Evolutionary conservation across 1,140 invertebrate species (phyloP).

Genomic region (Maniola jurtina): DNA sequence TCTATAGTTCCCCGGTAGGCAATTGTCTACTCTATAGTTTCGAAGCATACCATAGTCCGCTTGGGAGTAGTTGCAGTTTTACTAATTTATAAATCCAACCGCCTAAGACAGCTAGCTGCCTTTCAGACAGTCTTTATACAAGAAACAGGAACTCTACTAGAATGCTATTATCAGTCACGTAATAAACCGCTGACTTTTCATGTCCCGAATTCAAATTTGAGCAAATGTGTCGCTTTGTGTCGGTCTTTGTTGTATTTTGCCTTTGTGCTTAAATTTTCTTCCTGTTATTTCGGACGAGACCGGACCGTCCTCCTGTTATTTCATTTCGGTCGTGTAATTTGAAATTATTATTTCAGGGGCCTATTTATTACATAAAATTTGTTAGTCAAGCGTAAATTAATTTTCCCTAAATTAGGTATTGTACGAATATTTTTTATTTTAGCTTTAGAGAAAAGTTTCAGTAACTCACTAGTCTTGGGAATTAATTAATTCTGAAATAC

Average conservation of each 20-base stretch:
- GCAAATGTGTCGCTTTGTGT: conserved; percentile 50
- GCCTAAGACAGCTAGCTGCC: too few relatives aligned
- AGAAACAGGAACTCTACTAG: conserved; percentile 42
- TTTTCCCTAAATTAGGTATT: neutral
- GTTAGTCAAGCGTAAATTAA: conserved; percentile 4
- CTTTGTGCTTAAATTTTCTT: conserved; percentile 53
- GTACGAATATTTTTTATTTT: too few relatives aligned
- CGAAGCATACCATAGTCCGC: too few relatives aligned
- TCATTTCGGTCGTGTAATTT: conserved; percentile 36
- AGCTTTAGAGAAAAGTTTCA: too few relatives aligned
- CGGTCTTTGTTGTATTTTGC: conserved; percentile 44
- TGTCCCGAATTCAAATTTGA: conserved; percentile 63
- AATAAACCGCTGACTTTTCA: conserved; percentile 61
- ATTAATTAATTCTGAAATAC: neutral
- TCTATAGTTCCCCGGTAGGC: too few relatives aligned
- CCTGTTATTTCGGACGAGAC: conserved; percentile 34
- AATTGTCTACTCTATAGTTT: too few relatives aligned
- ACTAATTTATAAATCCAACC: too few relatives aligned
- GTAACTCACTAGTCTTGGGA: too few relatives aligned
- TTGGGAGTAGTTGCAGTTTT: too few relatives aligned
- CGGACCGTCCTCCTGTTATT: conserved; percentile 42
- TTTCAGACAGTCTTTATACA: neutral
- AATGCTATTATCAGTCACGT: conserved; percentile 70
- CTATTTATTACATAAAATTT: conserved; percentile 12
- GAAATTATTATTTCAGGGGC: conserved; percentile 17